Evolutionary conservation across 1,140 invertebrate genomes (phyloP), one percentile per base, ranked within the genome.

Genomic region (Drosophila nigromelanica): DNA sequence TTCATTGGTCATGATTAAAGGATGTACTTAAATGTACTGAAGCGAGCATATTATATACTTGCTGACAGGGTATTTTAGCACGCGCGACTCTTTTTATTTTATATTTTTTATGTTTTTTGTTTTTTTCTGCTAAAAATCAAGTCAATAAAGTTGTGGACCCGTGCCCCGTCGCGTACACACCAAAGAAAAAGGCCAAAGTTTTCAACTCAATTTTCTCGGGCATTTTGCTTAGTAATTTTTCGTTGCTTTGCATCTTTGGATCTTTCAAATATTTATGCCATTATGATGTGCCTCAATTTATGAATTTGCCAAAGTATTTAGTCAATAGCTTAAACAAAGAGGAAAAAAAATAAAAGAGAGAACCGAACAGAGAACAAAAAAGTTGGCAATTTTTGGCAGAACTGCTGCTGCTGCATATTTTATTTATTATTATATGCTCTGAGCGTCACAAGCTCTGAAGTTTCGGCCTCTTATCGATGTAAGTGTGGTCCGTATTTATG

Each of bases 221-320:
- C 74, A 72, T 71, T 75, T 72, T 59, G 62, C 58, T 76, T 62
- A 73, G 62, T 30, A 66, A 62, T 87, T 73, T 63, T 77, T 54
- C 47, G 43, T 48, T 58, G 47, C 43, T 51, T 59, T 58, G 63
- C 54, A 59, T 73, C 35, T 60, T 58, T 6, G 51, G 42, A 55
- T 80, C 63, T 71, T 83, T 89, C 54, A 89, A 89, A 89, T 89
- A 89, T 89, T 89, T 89, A 89, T 89, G 79, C 68, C 72, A 77
- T 79, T 71, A 77, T 72, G 73, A 67, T 74, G 52, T 67, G 79
- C 73, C 78, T 77, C 64, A 89, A 89, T 89, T 89, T 89, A 89
- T 89, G 83, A 89, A 89, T 89, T 89, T 89, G 80, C 67, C 76
- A 80, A 89, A 89, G 80, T 89, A 89, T 89, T 89, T 89, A 83